phyloP scores from a whole-genome alignment of 2,888 invertebrate species.

The Tipula unca region DNA sequence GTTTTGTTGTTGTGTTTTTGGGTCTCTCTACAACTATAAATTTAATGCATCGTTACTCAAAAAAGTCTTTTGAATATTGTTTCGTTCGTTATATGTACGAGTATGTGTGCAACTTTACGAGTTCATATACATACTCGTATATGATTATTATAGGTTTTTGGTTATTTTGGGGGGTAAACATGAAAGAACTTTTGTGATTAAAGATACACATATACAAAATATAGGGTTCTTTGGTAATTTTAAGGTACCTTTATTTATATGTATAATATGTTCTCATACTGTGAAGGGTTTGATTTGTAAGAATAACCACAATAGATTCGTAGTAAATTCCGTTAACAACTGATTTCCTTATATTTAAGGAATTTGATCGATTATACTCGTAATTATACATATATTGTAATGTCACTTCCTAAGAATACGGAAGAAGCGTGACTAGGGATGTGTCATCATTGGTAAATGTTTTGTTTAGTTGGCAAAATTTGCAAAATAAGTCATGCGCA shows the following conservation, averaged over 20 bases:
- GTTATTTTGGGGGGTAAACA: neutral
- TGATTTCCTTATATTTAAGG: neutral
- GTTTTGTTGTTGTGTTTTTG: neutral
- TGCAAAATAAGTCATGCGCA: too few species aligned
- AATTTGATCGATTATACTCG: neutral
- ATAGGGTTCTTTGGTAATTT: neutral
- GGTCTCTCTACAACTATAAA: neutral
- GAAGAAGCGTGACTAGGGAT: neutral
- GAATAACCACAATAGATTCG: neutral
- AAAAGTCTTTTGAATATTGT: neutral
- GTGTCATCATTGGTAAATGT: neutral
- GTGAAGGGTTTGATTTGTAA: neutral
- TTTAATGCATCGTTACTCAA: slow-evolving; percentile 14
- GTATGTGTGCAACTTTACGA: neutral
- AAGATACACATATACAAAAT: neutral
- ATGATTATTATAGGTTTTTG: neutral
- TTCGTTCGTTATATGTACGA: neutral
- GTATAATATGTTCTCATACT: neutral
- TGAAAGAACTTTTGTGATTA: neutral
- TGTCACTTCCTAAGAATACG: neutral
- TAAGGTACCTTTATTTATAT: neutral
- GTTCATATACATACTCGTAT: neutral
- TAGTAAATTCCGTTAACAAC: neutral
- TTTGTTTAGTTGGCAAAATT: too few species aligned
- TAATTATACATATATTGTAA: too few species aligned